Evolutionary conservation across 2,113 vertebrate genomes (phyloP), one percentile per base, ranked within the genome.

Genomic region (Malurus melanocephalus): DNA sequence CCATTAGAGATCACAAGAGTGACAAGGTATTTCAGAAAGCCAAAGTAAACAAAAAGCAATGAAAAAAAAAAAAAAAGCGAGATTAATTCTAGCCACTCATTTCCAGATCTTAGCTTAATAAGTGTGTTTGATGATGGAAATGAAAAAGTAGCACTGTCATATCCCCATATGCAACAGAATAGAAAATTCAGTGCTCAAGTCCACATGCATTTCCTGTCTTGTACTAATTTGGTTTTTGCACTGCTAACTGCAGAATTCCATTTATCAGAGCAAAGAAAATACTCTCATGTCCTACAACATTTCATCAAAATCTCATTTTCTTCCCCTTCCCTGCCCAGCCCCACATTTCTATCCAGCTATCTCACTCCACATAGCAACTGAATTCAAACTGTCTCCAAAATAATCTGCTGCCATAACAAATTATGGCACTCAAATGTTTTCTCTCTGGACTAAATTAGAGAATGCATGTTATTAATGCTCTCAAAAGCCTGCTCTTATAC

Each of bases 281-380:
- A 85, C 13, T 60, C 8, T 45, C 15, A 48, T 1, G 0, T 59
- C 26, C 33, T 69, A 73, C 13, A 73, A 51, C 7, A 33, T 53
- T 77, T 76, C 24, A 80, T 26, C 26, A 77, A 53, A 85, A 73
- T n/a, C 14, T 79, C 20, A 14, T 72, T 92, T 83, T 81, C 49
- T 35, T 28, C 4, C 26, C 5, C 7, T 56, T 28, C 35, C 3
- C 6, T 1, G 0, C 9, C 10, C 19, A 23, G 42, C 7, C 0
- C 7, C 10, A 9, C n/a, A 33, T 52, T 59, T 56, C 43, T 74
- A 20, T 38, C 16, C 49, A 64, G 9, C 27, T 45, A 59, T 30
- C 30, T 80, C n/a, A 68, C 7, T 72, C 53, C 64, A 89, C 16
- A 6, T 5, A 68, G n/a, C 26, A 52, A 81, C 28, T 30, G 18